A percentile compares a stretch with the other conserved stretches of the same genome.
Evolutionary conservation across 2,888 invertebrate species (phyloP).

Genomic region (Caenorhabditis sp.): DNA sequence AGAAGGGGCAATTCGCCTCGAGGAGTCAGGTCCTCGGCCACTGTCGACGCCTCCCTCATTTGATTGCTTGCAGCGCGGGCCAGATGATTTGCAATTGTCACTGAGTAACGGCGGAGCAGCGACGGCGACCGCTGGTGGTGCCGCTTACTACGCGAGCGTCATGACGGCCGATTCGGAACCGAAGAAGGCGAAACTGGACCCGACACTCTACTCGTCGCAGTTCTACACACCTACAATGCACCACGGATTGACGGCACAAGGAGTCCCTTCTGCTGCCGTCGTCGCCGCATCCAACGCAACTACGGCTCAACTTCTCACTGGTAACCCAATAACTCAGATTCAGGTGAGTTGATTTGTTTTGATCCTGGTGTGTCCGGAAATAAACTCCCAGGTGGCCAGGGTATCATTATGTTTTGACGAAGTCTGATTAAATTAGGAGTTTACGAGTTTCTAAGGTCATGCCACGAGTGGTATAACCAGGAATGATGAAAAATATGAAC

Average conservation of each 20-base stretch:
- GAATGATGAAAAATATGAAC: too few species aligned
- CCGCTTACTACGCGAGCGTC: constrained; percentile 58
- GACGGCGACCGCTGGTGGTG: constrained; percentile 58
- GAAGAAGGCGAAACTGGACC: constrained; percentile 77
- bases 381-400: too few species aligned
- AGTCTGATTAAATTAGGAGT: too few species aligned
- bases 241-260: constrained; percentile 24
- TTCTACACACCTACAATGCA: constrained; percentile 54
- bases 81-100: constrained; percentile 76
- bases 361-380: not conserved
- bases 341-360: constrained; percentile 25
- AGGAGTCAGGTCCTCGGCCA: constrained; percentile 32
- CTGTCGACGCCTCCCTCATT: constrained; percentile 6
- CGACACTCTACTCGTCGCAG: constrained; percentile 64
- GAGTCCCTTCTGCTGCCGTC: constrained; percentile 9
- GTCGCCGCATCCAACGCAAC: constrained; percentile 43
- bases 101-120: constrained; percentile 69
- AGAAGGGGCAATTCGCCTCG: constrained; percentile 16
- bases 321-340: constrained; percentile 60
- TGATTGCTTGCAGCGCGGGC: constrained; percentile 75
- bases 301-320: constrained; percentile 59
- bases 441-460: not conserved
- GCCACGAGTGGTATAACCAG: not conserved
- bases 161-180: constrained; percentile 80
- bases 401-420: too few species aligned